Evolutionary conservation across 2,113 vertebrate genomes (phyloP), one percentile per base, ranked within the genome.

Genomic region (Melierax canorus): DNA sequence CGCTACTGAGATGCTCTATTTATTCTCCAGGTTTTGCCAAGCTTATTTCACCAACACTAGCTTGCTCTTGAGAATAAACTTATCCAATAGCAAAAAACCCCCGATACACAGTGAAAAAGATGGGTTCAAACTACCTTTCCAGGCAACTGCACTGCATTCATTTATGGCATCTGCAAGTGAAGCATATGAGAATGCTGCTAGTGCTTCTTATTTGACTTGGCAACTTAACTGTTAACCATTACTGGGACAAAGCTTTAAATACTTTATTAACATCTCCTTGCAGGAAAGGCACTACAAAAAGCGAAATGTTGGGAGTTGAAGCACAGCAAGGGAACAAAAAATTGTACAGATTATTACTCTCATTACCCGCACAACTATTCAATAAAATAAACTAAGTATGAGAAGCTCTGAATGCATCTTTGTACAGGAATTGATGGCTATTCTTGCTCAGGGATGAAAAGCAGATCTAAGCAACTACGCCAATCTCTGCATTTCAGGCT

Each of bases 401-500:
- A 71, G 75, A 53, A 59, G 45, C 51, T 72, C 76, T 60, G 58
- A 60, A 82, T 66, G 45, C 71, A 51, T 41, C n/a, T 21, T 60
- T 36, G 64, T 67, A 34, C 19, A 72, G 51, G 26, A 58, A 48
- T 2, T 48, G 59, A 36, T 41, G 34, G 45, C 50, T 86, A 34
- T 59, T 50, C 62, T 67, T 68, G n/a, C 50, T 24, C 81, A 17
- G 23, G 7, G 43, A 36, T 36, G 46, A 36, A 68, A 78, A 55
- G 32, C 24, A 29, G 8, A 29, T 43, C 46, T 41, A 41, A 41
- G 32, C 48, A 32, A 39, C 50, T 24, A 41, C 39, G 39, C 39
- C 41, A 4, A 0, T 1, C n/a, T 29, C 50, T 29, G 36, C 0
- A 12, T 26, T 12, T n/a, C 32, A 2, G 0, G 63, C 53, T 2